Percentiles rank a stretch among this genome's conserved stretches.
Evolutionary conservation across 2,797 vertebrate genomes (phyloP).

Genomic region (Gouania willdenowi): DNA sequence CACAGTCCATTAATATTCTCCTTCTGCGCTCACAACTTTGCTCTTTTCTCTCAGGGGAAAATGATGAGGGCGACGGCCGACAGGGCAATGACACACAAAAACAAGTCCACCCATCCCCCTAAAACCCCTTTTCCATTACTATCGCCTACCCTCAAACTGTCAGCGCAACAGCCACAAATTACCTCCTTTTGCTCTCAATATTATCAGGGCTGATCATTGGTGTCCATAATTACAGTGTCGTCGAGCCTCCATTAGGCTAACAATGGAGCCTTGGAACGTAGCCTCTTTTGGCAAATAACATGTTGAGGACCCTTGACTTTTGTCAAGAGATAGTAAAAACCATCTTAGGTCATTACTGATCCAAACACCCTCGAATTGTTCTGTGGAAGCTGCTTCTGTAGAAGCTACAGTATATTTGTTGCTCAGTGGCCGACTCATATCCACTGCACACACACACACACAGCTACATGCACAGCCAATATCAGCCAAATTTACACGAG

Average conservation of each 20-base stretch:
- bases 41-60: conserved; percentile 41
- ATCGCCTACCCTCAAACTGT: conserved; percentile 59
- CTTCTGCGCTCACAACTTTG: conserved; percentile 40
- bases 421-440: conserved; percentile 12
- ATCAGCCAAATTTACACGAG: too few relatives aligned
- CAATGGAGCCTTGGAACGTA: conserved; percentile 87
- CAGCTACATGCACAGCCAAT: too few relatives aligned
- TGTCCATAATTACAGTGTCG: conserved; percentile 89
- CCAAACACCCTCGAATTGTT: conserved; percentile 54
- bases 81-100: conserved; percentile 68
- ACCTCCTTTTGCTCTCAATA: conserved; percentile 93
- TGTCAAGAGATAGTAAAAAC: conserved; percentile 87
- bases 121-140: conserved; percentile 15
- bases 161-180: conserved; percentile 88
- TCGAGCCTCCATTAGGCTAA: conserved; percentile 89
- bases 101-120: conserved; percentile 59
- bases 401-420: conserved; percentile 15
- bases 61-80: conserved; percentile 65
- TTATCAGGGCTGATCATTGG: conserved; percentile 90
- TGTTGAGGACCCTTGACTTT: conserved; percentile 90
- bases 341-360: conserved; percentile 73
- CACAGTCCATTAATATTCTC: conserved; percentile 63
- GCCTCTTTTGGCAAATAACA: conserved; percentile 92
- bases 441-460: conserved; percentile 21
- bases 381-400: conserved; percentile 15